Evolutionary conservation across 2,888 invertebrate genomes (phyloP), one percentile per base, ranked within the genome.

Genomic region (Aphrophora alni): DNA sequence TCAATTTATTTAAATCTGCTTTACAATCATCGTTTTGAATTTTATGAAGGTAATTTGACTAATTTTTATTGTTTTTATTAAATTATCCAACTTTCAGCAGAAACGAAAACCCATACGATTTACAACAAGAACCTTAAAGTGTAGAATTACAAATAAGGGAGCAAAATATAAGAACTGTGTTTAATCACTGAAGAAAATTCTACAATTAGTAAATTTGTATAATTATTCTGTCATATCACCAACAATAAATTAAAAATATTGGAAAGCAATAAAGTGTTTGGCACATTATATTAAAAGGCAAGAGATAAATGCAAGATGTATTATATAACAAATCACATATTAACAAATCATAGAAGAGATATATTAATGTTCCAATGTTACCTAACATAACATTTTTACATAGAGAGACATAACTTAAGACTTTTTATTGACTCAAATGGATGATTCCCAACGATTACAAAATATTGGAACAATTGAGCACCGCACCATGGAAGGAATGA

Each of bases 401-500:
- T 59, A 59, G 59, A 59, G 59, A 21, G 59, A 59, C 59, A 21
- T 21, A 59, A 44, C 44, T 14, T 33, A 33, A 33, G 33, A 33
- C 33, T 33, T 33, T 44, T 44, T 44, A 44, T 21, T 59, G 21
- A 59, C 59, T n/a, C 59, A 59, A 59, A 59, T 59, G 21, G 59
- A 21, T 59, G n/a, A 59, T 59, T 59, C 5, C n/a, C 59, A 21
- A 59, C 21, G 14, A 3, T 59, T 44, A 44, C 2, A 44, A 44
- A 2, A 44, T 14, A 44, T 21, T 59, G 59, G n/a, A 21, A 59
- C n/a, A 21, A 21, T 59, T 59, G 59, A 59, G 59, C 59, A 59
- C 59, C 59, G 59, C 59, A 59, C 59, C 59, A 21, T 59, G 59
- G 59, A 59, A 59, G 59, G 59, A 59, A 59, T 59, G 59, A 59